phyloP scores from a whole-genome alignment of 1,140 invertebrate genomes.

The Drosophila tsacasi region DNA sequence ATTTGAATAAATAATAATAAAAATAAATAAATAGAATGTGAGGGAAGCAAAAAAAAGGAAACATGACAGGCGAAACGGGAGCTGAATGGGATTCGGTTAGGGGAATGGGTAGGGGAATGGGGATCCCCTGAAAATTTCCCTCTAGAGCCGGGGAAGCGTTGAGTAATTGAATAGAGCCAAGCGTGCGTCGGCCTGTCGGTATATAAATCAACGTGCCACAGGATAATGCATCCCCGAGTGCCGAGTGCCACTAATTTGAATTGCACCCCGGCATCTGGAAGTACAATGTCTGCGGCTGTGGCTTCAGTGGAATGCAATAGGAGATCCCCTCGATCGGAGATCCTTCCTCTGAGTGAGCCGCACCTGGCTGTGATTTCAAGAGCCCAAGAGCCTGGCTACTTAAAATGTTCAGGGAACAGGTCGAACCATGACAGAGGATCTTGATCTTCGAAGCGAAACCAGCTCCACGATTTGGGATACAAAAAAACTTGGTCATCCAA shows the following conservation, averaged over 20 bases:
- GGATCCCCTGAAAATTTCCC: slow-evolving; percentile 23
- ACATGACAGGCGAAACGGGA: slow-evolving; percentile 66
- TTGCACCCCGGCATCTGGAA: slow-evolving; percentile 53
- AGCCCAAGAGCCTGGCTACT: slow-evolving; percentile 50
- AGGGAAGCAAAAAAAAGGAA: slow-evolving; percentile 16
- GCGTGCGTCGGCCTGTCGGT: slow-evolving; percentile 41
- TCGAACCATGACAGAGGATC: slow-evolving; percentile 30
- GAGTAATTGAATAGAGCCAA: slow-evolving; percentile 69
- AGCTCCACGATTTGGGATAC: slow-evolving; percentile 19
- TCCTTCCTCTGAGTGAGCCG: slow-evolving; percentile 43
- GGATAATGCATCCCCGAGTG: slow-evolving; percentile 72
- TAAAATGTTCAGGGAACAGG: slow-evolving; percentile 55
- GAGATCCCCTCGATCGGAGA: slow-evolving; percentile 53
- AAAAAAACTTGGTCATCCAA: slow-evolving; percentile 11
- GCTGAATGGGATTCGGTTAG: slow-evolving; percentile 15
- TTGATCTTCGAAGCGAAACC: slow-evolving; percentile 12
- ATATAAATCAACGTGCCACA: slow-evolving; percentile 70
- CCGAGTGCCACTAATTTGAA: slow-evolving; percentile 72
- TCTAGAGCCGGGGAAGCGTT: slow-evolving; percentile 19
- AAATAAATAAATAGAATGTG: slow-evolving; percentile 61
- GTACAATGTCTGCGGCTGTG: slow-evolving; percentile 27
- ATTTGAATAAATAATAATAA: slow-evolving; percentile 69
- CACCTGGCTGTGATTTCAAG: slow-evolving; percentile 69
- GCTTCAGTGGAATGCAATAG: slow-evolving; percentile 75
- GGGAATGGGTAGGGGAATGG: slow-evolving; percentile 14